Conservation (phyloP, 2,888 invertebrate genomes). For the Agriotes lineatus region DNA sequence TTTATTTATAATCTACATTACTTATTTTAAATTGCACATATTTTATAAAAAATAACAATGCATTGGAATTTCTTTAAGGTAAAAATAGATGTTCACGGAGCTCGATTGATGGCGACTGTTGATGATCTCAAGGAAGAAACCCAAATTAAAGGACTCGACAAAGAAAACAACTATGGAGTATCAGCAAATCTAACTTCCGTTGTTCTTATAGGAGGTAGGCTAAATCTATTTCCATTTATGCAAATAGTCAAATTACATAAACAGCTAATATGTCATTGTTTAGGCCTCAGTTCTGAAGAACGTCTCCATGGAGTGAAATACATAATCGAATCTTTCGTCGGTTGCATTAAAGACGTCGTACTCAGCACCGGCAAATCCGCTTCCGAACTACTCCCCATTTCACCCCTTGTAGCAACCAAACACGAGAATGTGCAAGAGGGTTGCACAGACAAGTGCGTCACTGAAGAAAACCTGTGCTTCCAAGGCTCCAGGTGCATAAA, state of each 20-base stretch:
- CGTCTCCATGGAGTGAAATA: slow-evolving; percentile 91
- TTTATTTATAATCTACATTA: no score
- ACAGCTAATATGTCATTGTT: no score
- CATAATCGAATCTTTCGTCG: slow-evolving; percentile 92
- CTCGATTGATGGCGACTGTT: slow-evolving; percentile 86
- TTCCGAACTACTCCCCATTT: slow-evolving; percentile 84
- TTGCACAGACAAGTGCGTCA: slow-evolving; percentile 86
- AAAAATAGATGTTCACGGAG: slow-evolving; percentile 88
- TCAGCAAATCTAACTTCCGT: slow-evolving; percentile 88
- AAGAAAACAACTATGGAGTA: slow-evolving; percentile 88
- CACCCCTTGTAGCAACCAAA: slow-evolving; percentile 86
- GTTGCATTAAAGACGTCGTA: slow-evolving; percentile 90
- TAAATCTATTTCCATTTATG: not conserved
- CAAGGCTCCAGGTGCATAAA: slow-evolving; percentile 91
- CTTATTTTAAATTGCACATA: no score
- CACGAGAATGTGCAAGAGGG: slow-evolving; percentile 92
- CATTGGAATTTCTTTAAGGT: slow-evolving; percentile 65
- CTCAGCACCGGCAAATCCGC: slow-evolving; percentile 89
- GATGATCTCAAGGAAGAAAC: slow-evolving; percentile 86
- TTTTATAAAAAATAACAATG: no score
- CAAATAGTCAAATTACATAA: no score
- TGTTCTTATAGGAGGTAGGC: slow-evolving; percentile 88
- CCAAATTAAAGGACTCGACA: slow-evolving; percentile 84
- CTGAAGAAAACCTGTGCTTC: slow-evolving; percentile 87
- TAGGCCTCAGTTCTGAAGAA: slow-evolving; percentile 89